A percentile compares a stretch with the other conserved stretches of the same genome.
phyloP scores from a whole-genome alignment of 2,797 vertebrate species.

The Chaunax sp. region DNA sequence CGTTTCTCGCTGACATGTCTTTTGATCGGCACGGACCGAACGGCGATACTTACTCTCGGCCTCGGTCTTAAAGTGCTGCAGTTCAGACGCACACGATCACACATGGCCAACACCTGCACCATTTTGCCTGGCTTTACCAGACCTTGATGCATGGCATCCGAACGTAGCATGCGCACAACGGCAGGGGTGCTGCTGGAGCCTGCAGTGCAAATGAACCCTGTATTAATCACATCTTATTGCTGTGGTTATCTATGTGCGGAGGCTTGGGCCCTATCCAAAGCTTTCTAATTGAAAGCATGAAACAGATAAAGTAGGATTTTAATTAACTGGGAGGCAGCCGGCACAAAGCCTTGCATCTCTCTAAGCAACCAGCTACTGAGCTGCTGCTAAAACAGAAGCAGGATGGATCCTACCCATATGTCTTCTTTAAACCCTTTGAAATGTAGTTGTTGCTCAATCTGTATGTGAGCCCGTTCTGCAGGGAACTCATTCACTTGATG shows the following conservation, averaged over 20 bases:
- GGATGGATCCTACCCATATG: conserved; percentile 65
- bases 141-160: conserved; percentile 47
- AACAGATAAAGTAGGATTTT: conserved; percentile 81
- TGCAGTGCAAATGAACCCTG: conserved; percentile 39
- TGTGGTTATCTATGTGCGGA: conserved; percentile 73
- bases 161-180: conserved; percentile 58
- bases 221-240: conserved; percentile 78
- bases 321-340: conserved; percentile 79
- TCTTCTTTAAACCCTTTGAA: conserved; percentile 60
- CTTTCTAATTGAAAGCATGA: conserved; percentile 82
- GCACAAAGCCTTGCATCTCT: conserved; percentile 73
- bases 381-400: conserved; percentile 69
- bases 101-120: conserved; percentile 65
- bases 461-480: conserved; percentile 21
- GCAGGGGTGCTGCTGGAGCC: conserved; percentile 62
- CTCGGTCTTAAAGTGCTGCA: conserved; percentile 8
- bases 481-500: conserved; percentile 8
- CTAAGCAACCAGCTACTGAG: conserved; percentile 78
- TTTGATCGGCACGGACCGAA: conserved; percentile 50
- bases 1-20: conserved; percentile 56
- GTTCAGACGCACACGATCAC: conserved; percentile 51
- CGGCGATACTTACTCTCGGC: conserved; percentile 18
- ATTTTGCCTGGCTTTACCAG: conserved; percentile 47
- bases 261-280: conserved; percentile 72
- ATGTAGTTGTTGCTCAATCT: conserved; percentile 28